These are phyloP conservation scores for Anser cygnoides DNA, from an alignment of 2,113 vertebrate species.

Conservation along the genomic window DNA sequence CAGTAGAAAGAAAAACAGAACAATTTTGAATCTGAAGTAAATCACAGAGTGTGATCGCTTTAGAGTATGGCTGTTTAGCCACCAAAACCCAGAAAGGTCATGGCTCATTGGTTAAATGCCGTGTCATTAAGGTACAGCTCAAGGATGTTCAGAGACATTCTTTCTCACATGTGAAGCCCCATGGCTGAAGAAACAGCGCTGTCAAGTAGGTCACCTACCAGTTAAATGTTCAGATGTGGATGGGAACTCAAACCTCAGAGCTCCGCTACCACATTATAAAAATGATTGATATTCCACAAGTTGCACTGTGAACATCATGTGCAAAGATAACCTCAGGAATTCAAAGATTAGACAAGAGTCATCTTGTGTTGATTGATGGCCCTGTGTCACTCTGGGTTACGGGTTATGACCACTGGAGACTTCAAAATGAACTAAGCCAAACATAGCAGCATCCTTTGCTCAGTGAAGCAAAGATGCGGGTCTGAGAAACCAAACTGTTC, in stretches of 20 bases:
- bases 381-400: constrained; percentile 78
- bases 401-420: constrained; percentile 71
- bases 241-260: not conserved
- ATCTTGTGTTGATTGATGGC: constrained; percentile 78
- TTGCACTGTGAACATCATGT: constrained; percentile 4
- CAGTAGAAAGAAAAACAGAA: not conserved
- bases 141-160: not conserved
- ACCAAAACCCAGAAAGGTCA: not conserved
- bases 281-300: constrained; percentile 36
- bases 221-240: not conserved
- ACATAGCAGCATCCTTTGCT: constrained; percentile 60
- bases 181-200: not conserved
- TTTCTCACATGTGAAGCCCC: not conserved
- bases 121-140: not conserved
- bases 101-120: not conserved
- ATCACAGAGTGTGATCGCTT: not conserved
- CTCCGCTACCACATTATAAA: not conserved
- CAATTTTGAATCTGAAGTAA: not conserved
- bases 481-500: constrained; percentile 50
- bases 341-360: constrained; percentile 30
- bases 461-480: constrained; percentile 73
- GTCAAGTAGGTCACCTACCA: not conserved
- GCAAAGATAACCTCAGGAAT: not conserved
- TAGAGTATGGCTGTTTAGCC: not conserved
- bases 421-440: constrained; percentile 74